A percentile compares a stretch with the other conserved stretches of the same genome.
phyloP scores from a whole-genome alignment of 2,797 vertebrate species.

The Hyperoplus lanceolatus region DNA sequence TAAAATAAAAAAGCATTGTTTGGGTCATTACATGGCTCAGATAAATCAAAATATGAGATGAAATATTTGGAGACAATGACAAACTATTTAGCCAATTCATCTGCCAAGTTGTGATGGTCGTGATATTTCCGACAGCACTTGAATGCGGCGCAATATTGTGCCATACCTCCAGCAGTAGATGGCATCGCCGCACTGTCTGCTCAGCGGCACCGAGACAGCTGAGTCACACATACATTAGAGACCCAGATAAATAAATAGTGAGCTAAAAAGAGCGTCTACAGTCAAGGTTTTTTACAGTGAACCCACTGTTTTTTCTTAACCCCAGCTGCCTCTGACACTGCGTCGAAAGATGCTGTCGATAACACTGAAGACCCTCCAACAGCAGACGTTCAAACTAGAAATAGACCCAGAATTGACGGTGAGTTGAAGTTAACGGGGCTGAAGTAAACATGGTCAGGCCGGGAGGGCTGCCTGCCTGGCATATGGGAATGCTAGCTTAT shows the following conservation, averaged over 20 bases:
- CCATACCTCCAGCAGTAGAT: constrained; percentile 67
- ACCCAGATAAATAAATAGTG: constrained; percentile 63
- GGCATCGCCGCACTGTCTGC: constrained; percentile 68
- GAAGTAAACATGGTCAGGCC: constrained; percentile 75
- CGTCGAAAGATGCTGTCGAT: constrained; percentile 82
- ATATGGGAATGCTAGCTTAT: constrained; percentile 9
- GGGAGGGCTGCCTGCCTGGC: constrained; percentile 43
- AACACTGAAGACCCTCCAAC: constrained; percentile 87
- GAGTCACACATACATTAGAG: constrained; percentile 81
- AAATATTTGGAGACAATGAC: not conserved
- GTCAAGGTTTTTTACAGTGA: constrained; percentile 17
- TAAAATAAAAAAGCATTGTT: not conserved
- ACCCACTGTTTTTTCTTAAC: not conserved
- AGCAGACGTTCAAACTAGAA: constrained; percentile 87
- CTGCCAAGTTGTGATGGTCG: too few relatives aligned
- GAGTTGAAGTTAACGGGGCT: constrained; percentile 76
- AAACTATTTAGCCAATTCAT: not conserved
- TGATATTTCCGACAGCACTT: constrained; percentile 7
- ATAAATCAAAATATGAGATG: not conserved
- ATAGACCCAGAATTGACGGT: constrained; percentile 86
- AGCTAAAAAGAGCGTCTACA: constrained; percentile 45
- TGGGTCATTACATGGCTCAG: not conserved
- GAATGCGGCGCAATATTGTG: constrained; percentile 33
- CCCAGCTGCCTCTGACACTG: constrained; percentile 9
- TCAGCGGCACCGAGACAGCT: constrained; percentile 78